Evolutionary conservation across 2,888 invertebrate species (phyloP).

Genomic region (Latrodectus hesperus): DNA sequence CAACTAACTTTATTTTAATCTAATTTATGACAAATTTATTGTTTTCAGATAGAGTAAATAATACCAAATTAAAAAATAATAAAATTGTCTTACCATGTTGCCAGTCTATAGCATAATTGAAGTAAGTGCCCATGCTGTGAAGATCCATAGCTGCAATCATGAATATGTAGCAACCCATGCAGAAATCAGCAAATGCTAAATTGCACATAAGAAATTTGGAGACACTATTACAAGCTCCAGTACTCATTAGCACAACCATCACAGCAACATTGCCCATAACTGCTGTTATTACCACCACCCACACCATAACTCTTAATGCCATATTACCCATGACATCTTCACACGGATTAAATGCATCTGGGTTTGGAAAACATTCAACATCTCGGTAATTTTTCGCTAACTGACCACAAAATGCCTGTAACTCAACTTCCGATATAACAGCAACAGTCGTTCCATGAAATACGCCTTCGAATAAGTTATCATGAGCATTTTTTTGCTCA

Average conservation of each 20-base stretch:
- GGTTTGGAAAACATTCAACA: slow-evolving; percentile 82
- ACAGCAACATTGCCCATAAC: slow-evolving; percentile 89
- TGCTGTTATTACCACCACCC: slow-evolving; percentile 89
- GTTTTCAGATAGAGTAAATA: no score
- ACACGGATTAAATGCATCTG: slow-evolving; percentile 89
- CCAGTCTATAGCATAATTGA: slow-evolving; percentile 93
- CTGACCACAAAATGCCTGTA: slow-evolving; percentile 75
- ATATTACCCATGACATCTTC: slow-evolving; percentile 91
- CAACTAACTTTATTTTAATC: no score
- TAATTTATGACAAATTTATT: no score
- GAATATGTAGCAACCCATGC: slow-evolving; percentile 86
- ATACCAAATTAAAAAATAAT: no score
- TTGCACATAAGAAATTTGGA: slow-evolving; percentile 86
- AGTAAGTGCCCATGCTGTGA: slow-evolving; percentile 88
- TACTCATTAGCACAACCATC: slow-evolving; percentile 82
- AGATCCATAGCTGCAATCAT: slow-evolving; percentile 89
- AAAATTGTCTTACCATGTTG: slow-evolving; percentile 80
- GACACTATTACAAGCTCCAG: slow-evolving; percentile 77
- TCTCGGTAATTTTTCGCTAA: slow-evolving; percentile 72
- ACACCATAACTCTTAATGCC: slow-evolving; percentile 86
- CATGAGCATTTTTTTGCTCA: slow-evolving; percentile 11
- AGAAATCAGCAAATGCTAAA: slow-evolving; percentile 90
- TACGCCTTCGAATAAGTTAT: slow-evolving; percentile 72
- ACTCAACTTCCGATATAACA: slow-evolving; percentile 73
- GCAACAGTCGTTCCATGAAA: slow-evolving; percentile 75